phyloP scores from a whole-genome alignment of 2,797 vertebrate genomes.

The Phylloscopus collybita region DNA sequence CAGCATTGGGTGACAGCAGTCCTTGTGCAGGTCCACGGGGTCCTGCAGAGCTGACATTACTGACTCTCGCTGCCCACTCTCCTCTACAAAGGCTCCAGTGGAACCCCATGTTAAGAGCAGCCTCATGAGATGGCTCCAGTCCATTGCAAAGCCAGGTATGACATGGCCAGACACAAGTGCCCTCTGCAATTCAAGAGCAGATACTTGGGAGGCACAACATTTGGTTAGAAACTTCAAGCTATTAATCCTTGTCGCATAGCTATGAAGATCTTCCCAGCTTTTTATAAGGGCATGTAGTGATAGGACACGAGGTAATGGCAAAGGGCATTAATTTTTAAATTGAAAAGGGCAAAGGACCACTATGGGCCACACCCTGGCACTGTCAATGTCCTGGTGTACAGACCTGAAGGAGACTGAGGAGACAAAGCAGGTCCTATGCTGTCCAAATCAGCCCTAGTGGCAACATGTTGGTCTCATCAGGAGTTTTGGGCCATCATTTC shows the following conservation, averaged over 20 bases:
- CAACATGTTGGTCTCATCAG: neutral
- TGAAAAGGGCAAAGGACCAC: neutral
- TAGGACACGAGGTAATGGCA: neutral
- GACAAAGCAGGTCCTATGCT: neutral
- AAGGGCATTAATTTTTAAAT: neutral
- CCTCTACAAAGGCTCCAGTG: neutral
- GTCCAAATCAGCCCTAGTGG: neutral
- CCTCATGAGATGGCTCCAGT: neutral
- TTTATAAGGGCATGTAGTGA: neutral
- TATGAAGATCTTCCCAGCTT: neutral
- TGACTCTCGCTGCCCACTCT: neutral
- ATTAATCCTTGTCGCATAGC: neutral
- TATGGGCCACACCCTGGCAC: neutral
- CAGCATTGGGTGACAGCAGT: rapidly evolving
- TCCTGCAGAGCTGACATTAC: neutral
- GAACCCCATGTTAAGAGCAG: neutral
- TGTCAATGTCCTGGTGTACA: rapidly evolving
- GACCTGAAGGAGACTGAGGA: neutral
- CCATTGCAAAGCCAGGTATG: neutral
- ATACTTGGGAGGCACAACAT: neutral
- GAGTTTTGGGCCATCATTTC: neutral
- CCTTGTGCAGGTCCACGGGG: neutral
- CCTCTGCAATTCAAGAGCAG: neutral
- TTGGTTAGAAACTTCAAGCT: neutral
- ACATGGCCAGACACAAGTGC: neutral